A percentile compares a stretch with the other conserved stretches of the same genome.
These are phyloP conservation scores for Tauraco erythrolophus DNA, from an alignment of 2,113 vertebrate species.

Conservation along the genomic window DNA sequence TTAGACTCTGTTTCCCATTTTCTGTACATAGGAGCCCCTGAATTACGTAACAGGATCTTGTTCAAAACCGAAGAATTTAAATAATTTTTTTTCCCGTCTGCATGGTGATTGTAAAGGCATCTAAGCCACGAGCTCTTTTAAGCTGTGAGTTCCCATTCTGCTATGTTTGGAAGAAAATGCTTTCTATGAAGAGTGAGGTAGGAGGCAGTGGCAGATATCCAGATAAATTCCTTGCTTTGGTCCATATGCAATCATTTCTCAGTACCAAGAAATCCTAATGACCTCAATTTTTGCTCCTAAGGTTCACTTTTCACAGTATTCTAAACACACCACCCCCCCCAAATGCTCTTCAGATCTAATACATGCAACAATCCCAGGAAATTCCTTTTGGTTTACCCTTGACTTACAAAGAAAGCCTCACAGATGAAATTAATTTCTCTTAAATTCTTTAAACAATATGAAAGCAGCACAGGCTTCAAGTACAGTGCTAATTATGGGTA, in stretches of 20 bases:
- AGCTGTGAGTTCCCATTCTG: background rate
- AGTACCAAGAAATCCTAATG: conserved; percentile 44
- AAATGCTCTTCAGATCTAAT: conserved; percentile 42
- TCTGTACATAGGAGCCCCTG: background rate
- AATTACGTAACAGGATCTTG: conserved; percentile 2
- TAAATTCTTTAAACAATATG: conserved; percentile 50
- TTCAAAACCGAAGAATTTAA: conserved; percentile 3
- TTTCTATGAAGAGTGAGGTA: conserved; percentile 32
- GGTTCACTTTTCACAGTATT: conserved; percentile 29
- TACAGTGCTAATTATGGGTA: conserved; percentile 51
- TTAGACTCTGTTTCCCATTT: background rate
- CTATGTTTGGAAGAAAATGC: conserved; percentile 47
- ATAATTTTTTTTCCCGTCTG: background rate
- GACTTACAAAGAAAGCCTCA: conserved; percentile 31
- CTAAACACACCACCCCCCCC: background rate
- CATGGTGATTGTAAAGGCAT: conserved; percentile 6
- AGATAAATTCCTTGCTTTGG: conserved; percentile 34
- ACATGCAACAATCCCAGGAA: conserved; percentile 62
- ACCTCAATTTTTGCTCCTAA: conserved; percentile 19
- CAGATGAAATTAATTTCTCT: conserved; percentile 44
- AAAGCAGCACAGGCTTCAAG: background rate
- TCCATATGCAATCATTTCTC: conserved; percentile 15
- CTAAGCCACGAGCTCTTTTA: conserved; percentile 1
- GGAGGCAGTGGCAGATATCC: conserved; percentile 26
- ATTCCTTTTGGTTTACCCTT: conserved; percentile 61